Base-by-base conservation (phyloP, 2,888 invertebrate species). In the Timema podura region DNA sequence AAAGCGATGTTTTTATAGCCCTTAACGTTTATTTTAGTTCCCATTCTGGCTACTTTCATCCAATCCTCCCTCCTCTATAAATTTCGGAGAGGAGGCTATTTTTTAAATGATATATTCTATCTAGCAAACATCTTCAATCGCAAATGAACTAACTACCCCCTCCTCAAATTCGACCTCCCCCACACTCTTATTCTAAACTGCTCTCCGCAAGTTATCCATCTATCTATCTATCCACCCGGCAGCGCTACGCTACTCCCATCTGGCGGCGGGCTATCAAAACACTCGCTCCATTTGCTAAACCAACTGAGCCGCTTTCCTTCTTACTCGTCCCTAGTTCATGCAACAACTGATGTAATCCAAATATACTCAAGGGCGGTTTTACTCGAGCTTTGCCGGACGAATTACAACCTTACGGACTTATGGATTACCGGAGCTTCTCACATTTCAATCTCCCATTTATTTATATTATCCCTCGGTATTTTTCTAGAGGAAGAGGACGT, bases 281-380 rank as follows among this genome's bases (percentile, higher is more conserved):
- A 83, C 79, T 79, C 82, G 82, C 81, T 81, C 82, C 81, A 83
- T 83, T 83, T 83, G 81, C 81, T 83, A 82, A 82, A 82, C 82
- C 81, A 83, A 83, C 83, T 82, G 64, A 72, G 68, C 72, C 65
- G 72, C 72, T 72, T 72, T 71, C 45, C 47, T 57, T 59, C 48
- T 10, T 66, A 45, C 66, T 44, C 61, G 30, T 30, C 30, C 30
- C 30, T 30, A 30, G 30, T 30, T 30, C 61, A 11, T 10, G 61
- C 2, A 15, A 51, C 51, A 30, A 8, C 44, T 45, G 30, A 13
- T 9, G 61, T 15, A 44, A 61, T 61, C 61, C 61, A 11, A n/a
- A 15, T 30, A 8, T 10, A 13, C 61, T 7, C 45, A 61, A 45
- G 61, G 61, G 5, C 61, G 16, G 6, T 45, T 13, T 9, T 13